These are phyloP conservation scores for Odontothrips loti DNA, from an alignment of 2,888 invertebrate genomes.

Conservation along the genomic window DNA sequence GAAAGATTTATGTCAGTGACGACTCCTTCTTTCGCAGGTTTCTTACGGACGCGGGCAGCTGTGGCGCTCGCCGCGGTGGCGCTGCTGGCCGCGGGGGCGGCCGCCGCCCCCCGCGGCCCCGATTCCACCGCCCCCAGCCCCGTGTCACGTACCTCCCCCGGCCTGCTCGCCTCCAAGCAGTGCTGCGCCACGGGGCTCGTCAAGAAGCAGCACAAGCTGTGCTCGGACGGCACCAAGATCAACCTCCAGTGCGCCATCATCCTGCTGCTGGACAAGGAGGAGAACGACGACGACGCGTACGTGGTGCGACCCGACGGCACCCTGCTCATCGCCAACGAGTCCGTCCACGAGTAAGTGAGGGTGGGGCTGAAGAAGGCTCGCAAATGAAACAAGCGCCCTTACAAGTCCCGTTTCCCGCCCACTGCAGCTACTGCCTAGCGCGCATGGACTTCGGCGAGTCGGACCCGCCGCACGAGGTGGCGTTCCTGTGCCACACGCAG, in stretches of 20 bases:
- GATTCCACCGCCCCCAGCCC: conserved; percentile 43
- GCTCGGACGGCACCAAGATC: conserved; percentile 40
- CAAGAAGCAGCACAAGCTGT: conserved; percentile 44
- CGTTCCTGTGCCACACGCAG: conserved; percentile 44
- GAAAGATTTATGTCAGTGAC: no score
- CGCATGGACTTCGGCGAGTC: not conserved
- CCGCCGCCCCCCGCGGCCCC: conserved; percentile 38
- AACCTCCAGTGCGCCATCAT: conserved; percentile 43
- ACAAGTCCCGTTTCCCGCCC: not conserved
- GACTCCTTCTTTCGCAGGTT: no score
- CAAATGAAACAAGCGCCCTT: no score
- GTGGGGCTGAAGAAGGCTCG: no score
- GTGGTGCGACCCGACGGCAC: conserved; percentile 45
- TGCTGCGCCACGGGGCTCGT: conserved; percentile 44
- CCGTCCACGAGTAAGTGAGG: conserved; percentile 34
- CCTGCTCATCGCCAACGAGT: conserved; percentile 42
- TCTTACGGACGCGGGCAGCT: not conserved
- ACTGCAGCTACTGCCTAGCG: not conserved
- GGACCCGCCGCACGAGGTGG: conserved; percentile 36
- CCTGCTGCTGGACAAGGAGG: conserved; percentile 48
- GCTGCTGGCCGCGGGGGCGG: not conserved
- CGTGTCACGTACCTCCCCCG: conserved; percentile 36
- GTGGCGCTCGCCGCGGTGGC: not conserved
- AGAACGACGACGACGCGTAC: conserved; percentile 43
- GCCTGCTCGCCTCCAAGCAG: conserved; percentile 44